These are phyloP conservation scores for Lophius americanus DNA, from an alignment of 2,797 vertebrate genomes.

Conservation along the genomic window DNA sequence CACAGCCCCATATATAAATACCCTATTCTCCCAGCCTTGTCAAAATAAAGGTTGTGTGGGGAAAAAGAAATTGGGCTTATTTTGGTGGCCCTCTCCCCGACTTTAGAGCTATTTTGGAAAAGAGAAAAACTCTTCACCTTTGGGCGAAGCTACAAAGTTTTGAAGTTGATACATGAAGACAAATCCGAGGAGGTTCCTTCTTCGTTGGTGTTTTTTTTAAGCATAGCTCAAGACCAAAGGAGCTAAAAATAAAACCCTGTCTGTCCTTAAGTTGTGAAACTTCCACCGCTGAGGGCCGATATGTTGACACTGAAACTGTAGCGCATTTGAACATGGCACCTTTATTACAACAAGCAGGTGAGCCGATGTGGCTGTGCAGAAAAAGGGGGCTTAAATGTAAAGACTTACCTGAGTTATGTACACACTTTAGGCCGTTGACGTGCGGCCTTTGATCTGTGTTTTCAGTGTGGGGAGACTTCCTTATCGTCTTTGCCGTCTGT, in stretches of 20 bases:
- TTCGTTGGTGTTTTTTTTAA: constrained; percentile 21
- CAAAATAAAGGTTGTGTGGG: constrained; percentile 84
- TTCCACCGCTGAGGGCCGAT: constrained; percentile 26
- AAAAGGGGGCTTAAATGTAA: constrained; percentile 34
- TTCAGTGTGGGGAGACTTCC: constrained; percentile 63
- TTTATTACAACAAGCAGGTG: constrained; percentile 52
- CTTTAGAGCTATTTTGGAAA: constrained; percentile 73
- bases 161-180: constrained; percentile 50
- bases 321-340: constrained; percentile 6
- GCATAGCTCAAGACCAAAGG: constrained; percentile 41
- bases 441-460: constrained; percentile 72
- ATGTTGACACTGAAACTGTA: constrained; percentile 38
- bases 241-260: constrained; percentile 49
- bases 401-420: constrained; percentile 43
- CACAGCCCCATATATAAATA: constrained; percentile 87
- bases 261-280: constrained; percentile 26
- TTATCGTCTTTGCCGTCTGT: constrained; percentile 62
- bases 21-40: constrained; percentile 83
- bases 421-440: constrained; percentile 61
- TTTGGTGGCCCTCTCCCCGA: constrained; percentile 72
- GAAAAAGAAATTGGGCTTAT: constrained; percentile 70
- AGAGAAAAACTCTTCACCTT: constrained; percentile 63
- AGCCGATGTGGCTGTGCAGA: constrained; percentile 25
- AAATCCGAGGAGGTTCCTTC: constrained; percentile 41
- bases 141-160: constrained; percentile 45